Evolutionary conservation across 2,888 invertebrate species (phyloP).

Genomic region (Alcis repandata): DNA sequence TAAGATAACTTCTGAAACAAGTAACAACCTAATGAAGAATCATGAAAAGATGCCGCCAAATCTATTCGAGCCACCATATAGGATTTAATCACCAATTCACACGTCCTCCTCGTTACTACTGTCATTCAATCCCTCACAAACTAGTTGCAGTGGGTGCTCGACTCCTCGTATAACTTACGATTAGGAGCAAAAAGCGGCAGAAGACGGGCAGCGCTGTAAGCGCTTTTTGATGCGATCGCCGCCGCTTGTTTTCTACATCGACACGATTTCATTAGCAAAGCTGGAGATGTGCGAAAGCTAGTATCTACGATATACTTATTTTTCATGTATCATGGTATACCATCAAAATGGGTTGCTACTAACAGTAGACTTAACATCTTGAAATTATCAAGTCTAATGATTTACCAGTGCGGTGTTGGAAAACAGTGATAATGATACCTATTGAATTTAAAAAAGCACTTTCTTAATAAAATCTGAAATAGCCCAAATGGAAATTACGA

Average conservation of each 20-base stretch:
- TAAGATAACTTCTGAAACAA: neutral
- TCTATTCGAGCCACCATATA: slow-evolving; percentile 24
- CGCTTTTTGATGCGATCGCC: slow-evolving; percentile 77
- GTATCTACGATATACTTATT: too few species aligned
- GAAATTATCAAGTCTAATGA: too few species aligned
- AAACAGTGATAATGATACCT: too few species aligned
- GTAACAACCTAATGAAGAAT: neutral
- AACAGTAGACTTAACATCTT: too few species aligned
- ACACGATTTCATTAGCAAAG: slow-evolving; percentile 75
- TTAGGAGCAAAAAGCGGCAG: slow-evolving; percentile 73
- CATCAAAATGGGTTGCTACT: too few species aligned
- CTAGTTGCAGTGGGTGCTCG: slow-evolving; percentile 47
- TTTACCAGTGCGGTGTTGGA: too few species aligned
- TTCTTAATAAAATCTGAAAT: too few species aligned
- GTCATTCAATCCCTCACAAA: slow-evolving; percentile 50
- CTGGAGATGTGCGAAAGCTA: slow-evolving; percentile 62
- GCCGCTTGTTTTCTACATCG: slow-evolving; percentile 67
- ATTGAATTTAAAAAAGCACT: too few species aligned
- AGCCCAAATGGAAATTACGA: too few species aligned
- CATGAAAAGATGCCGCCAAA: slow-evolving; percentile 15
- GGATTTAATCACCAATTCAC: slow-evolving; percentile 39
- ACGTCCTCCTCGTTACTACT: slow-evolving; percentile 44
- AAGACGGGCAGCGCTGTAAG: slow-evolving; percentile 68
- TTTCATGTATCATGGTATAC: too few species aligned
- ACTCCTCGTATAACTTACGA: slow-evolving; percentile 70